Evolutionary conservation across 1,140 invertebrate species (phyloP), one percentile per base, ranked within the genome.

Genomic region (Globodera ellingtonae): DNA sequence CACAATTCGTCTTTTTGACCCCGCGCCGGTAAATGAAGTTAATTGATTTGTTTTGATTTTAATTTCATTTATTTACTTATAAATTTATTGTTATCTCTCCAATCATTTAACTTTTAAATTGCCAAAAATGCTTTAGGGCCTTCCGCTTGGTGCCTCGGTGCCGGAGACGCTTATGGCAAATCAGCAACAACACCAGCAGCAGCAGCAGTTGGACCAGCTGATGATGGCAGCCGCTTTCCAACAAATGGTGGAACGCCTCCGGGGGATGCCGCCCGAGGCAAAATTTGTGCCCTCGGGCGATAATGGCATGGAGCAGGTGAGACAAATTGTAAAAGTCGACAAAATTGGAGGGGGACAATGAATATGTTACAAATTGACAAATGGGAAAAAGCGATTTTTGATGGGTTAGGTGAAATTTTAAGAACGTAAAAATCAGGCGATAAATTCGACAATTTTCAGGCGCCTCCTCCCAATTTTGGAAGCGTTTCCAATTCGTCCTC

Each of bases 161-260:
- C 52, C 35, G 35, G 44, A 52, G 47, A 8, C 46, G 44, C 6
- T 75, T 2, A 24, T 56, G 35, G 35, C 35, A 8, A 65, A 76
- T 44, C 74, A 76, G 3, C 75, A 76, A 46, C 75, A 76, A n/a
- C 75, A 35, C 47, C 72, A 74, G 62, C 35, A 72, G 8, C 21
- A 48, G 13, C 75, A 77, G 21, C 24, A 35, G n/a, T 35, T 77
- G 10, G 75, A 77, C 24, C 75, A 77, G 46, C 48, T 77, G 21
- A 7, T 77, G 15, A 46, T 69, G 44, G 47, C 69, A 46, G 75
- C 75, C 48, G 48, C 62, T 48, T 77, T 77, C 48, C 75, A 77
- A 21, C 75, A 77, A 77, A 77, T 77, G 75, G 21, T 77, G n/a
- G 75, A 77, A 67, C 65, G 59, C 65, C 65, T 77, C 24, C 65